phyloP scores from a whole-genome alignment of 92 coral and sea anemone genomes.

The Meandrina meandrites region DNA sequence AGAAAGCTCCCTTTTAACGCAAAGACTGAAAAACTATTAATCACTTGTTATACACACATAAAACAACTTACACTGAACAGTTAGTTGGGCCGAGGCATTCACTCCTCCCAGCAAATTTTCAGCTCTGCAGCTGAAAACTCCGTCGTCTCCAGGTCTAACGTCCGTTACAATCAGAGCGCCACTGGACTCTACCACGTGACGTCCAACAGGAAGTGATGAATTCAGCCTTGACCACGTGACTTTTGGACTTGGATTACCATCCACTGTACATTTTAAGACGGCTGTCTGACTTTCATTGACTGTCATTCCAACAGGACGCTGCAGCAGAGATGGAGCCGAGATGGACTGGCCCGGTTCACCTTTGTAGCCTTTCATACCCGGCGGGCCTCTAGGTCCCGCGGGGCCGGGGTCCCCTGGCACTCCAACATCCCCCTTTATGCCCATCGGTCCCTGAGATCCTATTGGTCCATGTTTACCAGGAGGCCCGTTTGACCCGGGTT shows the following conservation, averaged over 20 bases:
- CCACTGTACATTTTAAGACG: slow-evolving; percentile 43
- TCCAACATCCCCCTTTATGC: slow-evolving; percentile 45
- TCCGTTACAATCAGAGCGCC: slow-evolving; percentile 40
- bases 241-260: slow-evolving; percentile 58
- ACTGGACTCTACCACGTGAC: slow-evolving; percentile 44
- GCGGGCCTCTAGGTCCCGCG: slow-evolving; percentile 48
- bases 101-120: slow-evolving; percentile 20
- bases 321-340: slow-evolving; percentile 45
- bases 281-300: slow-evolving; percentile 61
- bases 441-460: slow-evolving; percentile 50
- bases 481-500: slow-evolving; percentile 51
- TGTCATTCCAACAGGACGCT: slow-evolving; percentile 35
- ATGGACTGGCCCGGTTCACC: slow-evolving; percentile 55
- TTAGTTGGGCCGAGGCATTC: slow-evolving; percentile 1
- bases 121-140: slow-evolving; percentile 27
- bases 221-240: slow-evolving; percentile 58
- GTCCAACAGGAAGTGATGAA: slow-evolving; percentile 39
- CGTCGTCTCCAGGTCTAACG: slow-evolving; percentile 40
- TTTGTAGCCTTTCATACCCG: slow-evolving; percentile 51
- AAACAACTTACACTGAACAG: slow-evolving; percentile 11
- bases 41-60: neutral
- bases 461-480: slow-evolving; percentile 64
- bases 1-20: neutral
- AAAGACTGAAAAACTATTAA: neutral
- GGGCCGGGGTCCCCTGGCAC: slow-evolving; percentile 53